Evolutionary conservation across 2,113 vertebrate species (phyloP).

Genomic region (Catagonus wagneri): DNA sequence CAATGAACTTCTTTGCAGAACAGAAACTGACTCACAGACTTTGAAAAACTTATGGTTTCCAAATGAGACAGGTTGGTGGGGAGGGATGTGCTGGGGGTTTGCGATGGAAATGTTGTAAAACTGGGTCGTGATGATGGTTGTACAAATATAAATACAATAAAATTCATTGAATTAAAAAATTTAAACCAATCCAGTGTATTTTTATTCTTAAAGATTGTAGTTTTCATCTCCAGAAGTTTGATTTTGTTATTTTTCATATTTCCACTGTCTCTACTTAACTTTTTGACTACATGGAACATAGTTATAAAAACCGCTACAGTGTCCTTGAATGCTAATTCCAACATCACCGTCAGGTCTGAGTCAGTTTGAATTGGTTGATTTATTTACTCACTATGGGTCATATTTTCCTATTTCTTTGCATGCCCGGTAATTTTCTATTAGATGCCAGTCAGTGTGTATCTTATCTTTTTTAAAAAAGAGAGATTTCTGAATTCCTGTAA

Average conservation of each 20-base stretch:
- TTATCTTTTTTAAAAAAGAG: conserved; percentile 1
- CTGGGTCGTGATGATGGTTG: no score
- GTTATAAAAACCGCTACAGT: not conserved
- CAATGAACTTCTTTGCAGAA: no score
- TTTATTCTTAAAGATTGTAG: not conserved
- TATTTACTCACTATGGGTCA: not conserved
- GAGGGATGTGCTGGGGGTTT: no score
- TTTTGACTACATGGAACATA: not conserved
- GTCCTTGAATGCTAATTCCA: not conserved
- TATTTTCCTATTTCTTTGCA: not conserved
- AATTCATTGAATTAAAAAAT: not conserved
- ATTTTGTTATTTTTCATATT: not conserved
- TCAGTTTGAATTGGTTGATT: not conserved
- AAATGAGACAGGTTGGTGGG: no score
- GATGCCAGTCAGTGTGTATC: not conserved
- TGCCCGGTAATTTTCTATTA: not conserved
- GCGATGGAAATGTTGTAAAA: no score
- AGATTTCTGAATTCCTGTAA: conserved; percentile 2
- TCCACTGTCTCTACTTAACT: not conserved
- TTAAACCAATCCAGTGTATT: not conserved
- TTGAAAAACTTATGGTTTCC: no score
- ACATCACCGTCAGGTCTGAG: not conserved
- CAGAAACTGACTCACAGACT: no score
- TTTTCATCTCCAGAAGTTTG: not conserved
- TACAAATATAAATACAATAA: no score